Evolutionary conservation across 2,113 vertebrate genomes (phyloP).

Genomic region (Xenopus laevis): DNA sequence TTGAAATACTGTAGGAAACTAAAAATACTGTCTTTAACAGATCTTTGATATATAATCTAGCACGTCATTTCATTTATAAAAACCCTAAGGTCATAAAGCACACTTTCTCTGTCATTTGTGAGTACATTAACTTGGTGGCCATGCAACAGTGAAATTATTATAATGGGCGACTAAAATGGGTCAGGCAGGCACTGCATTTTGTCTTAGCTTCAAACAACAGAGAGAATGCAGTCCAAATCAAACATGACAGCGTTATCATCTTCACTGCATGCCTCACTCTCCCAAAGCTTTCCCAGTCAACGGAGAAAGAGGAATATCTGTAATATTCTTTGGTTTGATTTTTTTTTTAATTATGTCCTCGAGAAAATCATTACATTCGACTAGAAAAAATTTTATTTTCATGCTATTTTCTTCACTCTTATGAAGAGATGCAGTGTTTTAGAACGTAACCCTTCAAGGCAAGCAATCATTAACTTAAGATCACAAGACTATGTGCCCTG

Average conservation of each 20-base stretch:
- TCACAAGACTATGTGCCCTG: conserved; percentile 25
- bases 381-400: conserved; percentile 38
- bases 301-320: conserved; percentile 31
- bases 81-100: conserved; percentile 85
- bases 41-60: conserved; percentile 72
- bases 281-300: conserved; percentile 45
- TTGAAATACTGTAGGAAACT: conserved; percentile 32
- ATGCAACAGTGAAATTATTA: conserved; percentile 81
- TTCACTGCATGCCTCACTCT: conserved; percentile 39
- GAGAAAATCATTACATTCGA: conserved; percentile 43
- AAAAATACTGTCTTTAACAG: conserved; percentile 59
- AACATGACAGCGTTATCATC: conserved; percentile 59
- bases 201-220: conserved; percentile 74
- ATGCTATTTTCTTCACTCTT: conserved; percentile 42
- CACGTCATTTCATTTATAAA: conserved; percentile 83
- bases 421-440: conserved; percentile 28
- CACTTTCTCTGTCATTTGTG: conserved; percentile 87
- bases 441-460: conserved; percentile 38
- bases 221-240: conserved; percentile 62
- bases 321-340: conserved; percentile 38
- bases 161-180: conserved; percentile 85
- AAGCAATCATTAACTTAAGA: conserved; percentile 42
- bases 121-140: conserved; percentile 86
- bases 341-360: conserved; percentile 43
- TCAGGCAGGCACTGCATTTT: conserved; percentile 75